Conservation (phyloP, 2,113 vertebrate genomes). For the Lycaon pictus region DNA sequence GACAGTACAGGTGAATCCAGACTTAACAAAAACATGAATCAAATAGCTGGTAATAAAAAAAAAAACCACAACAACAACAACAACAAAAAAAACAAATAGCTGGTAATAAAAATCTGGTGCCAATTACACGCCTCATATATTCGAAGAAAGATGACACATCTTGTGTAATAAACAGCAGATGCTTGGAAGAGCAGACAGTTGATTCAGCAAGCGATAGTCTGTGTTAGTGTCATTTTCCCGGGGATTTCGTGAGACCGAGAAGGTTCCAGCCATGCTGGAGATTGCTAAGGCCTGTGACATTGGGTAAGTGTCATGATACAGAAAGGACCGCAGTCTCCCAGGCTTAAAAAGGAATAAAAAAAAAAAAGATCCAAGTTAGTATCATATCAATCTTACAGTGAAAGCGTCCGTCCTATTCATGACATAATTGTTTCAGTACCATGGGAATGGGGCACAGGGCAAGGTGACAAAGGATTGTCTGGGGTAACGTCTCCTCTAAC, state of each 20-base stretch:
- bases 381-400: neutral
- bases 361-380: neutral
- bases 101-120: conserved; percentile 56
- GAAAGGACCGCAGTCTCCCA: neutral
- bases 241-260: neutral
- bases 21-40: conserved; percentile 59
- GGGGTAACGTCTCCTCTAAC: neutral
- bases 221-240: neutral
- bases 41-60: neutral
- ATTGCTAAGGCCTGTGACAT: neutral
- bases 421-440: neutral
- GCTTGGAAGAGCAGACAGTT: conserved; percentile 56
- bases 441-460: no score
- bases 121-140: conserved; percentile 77
- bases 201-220: conserved; percentile 51
- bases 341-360: neutral
- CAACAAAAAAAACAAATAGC: conserved; percentile 48
- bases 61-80: neutral
- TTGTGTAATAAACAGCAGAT: conserved; percentile 67
- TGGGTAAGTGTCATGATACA: neutral
- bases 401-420: neutral
- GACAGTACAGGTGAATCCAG: conserved; percentile 57
- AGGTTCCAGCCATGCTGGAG: neutral
- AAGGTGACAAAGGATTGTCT: neutral
- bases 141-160: conserved; percentile 69